Conservation (phyloP, 2,113 vertebrate species). For the Solenodon paradoxus region DNA sequence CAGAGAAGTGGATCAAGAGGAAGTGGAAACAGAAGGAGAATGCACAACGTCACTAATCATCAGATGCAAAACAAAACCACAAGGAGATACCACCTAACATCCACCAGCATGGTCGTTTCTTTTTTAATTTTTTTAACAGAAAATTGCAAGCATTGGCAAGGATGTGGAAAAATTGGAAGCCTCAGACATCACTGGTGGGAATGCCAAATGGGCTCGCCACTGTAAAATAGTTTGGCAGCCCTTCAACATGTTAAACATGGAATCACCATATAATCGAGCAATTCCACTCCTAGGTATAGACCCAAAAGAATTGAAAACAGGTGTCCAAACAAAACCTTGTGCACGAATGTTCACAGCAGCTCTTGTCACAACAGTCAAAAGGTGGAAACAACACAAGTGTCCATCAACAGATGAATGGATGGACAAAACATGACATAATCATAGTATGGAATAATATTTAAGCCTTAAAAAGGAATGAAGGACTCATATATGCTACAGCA, state of each 20-base stretch:
- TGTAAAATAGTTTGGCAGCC: neutral
- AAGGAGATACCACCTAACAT: neutral
- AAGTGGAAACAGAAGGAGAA: neutral
- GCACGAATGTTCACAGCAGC: neutral
- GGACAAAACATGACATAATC: neutral
- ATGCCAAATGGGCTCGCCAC: neutral
- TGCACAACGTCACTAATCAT: neutral
- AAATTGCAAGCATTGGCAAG: constrained; percentile 16
- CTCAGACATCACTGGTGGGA: neutral
- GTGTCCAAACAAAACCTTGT: neutral
- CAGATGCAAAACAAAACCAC: neutral
- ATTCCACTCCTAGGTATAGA: neutral
- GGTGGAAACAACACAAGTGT: neutral
- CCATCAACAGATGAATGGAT: neutral
- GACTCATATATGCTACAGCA: neutral
- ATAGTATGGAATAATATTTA: neutral
- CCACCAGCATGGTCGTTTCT: neutral
- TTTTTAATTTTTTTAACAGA: neutral
- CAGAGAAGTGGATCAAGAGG: neutral
- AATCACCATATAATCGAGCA: neutral
- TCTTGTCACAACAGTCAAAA: neutral
- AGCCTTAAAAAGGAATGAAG: neutral
- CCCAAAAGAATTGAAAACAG: neutral
- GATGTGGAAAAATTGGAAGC: neutral
- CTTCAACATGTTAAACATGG: neutral